phyloP scores from a whole-genome alignment of 1,140 invertebrate genomes.

The Oppia nitens region DNA sequence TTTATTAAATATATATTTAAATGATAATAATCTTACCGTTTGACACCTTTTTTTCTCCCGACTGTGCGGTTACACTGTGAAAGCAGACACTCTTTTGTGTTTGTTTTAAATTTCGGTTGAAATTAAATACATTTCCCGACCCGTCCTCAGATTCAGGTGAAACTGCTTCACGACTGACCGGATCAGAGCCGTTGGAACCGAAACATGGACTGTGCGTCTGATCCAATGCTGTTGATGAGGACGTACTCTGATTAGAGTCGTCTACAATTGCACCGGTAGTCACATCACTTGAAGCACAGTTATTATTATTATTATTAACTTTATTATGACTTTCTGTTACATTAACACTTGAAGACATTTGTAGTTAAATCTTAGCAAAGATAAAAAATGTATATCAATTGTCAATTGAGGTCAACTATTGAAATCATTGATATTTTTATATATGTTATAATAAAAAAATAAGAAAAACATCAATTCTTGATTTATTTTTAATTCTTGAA shows the following conservation, averaged over 20 bases:
- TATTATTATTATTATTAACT: not conserved
- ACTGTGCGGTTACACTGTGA: slow-evolving; percentile 24
- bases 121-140: not conserved
- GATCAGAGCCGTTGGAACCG: not conserved
- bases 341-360: not conserved
- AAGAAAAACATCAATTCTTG: no score
- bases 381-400: not conserved
- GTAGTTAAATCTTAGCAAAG: no score
- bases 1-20: not conserved
- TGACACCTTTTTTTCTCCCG: slow-evolving; percentile 24
- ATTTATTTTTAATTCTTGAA: no score
- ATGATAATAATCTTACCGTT: slow-evolving; percentile 21
- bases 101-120: not conserved
- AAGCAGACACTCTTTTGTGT: slow-evolving; percentile 21
- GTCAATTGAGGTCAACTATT: no score
- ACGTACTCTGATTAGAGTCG: not conserved
- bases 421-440: no score
- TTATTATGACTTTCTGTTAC: not conserved
- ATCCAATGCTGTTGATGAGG: not conserved
- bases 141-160: not conserved
- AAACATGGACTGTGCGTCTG: not conserved
- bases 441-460: no score
- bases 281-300: not conserved
- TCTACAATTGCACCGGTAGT: not conserved
- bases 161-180: not conserved